These are phyloP conservation scores for Oreamnos americanus DNA, from an alignment of 2,113 vertebrate species.

Conservation along the genomic window DNA sequence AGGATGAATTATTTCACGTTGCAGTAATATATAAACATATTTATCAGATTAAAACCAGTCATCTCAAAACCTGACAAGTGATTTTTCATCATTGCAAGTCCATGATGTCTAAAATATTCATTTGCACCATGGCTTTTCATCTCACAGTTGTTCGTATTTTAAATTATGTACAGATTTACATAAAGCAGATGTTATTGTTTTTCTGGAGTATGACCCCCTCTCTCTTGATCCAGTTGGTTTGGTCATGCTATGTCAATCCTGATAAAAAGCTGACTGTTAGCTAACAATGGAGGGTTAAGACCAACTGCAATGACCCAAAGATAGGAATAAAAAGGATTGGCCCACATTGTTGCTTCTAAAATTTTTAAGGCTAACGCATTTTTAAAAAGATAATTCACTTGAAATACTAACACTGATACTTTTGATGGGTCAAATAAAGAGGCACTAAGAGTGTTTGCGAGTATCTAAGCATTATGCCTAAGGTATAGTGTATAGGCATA, in stretches of 20 bases:
- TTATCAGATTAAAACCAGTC: background rate
- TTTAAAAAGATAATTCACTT: background rate
- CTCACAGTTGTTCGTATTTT: background rate
- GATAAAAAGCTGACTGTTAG: background rate
- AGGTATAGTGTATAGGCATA: background rate
- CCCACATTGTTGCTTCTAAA: background rate
- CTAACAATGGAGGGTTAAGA: background rate
- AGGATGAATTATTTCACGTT: background rate
- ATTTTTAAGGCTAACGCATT: background rate
- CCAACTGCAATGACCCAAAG: background rate
- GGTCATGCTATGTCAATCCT: background rate
- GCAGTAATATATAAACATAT: background rate
- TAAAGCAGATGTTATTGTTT: background rate
- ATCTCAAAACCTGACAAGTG: background rate
- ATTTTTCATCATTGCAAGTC: background rate
- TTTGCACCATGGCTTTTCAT: background rate
- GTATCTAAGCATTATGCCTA: background rate
- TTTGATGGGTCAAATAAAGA: background rate
- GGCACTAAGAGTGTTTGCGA: background rate
- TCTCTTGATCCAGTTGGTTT: background rate
- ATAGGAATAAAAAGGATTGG: background rate
- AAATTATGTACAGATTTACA: background rate
- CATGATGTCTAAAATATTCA: background rate
- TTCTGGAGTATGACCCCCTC: background rate
- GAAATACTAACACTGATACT: background rate